Evolutionary conservation across 2,888 invertebrate species (phyloP), one percentile per base, ranked within the genome.

Genomic region (Catocala sponsa): DNA sequence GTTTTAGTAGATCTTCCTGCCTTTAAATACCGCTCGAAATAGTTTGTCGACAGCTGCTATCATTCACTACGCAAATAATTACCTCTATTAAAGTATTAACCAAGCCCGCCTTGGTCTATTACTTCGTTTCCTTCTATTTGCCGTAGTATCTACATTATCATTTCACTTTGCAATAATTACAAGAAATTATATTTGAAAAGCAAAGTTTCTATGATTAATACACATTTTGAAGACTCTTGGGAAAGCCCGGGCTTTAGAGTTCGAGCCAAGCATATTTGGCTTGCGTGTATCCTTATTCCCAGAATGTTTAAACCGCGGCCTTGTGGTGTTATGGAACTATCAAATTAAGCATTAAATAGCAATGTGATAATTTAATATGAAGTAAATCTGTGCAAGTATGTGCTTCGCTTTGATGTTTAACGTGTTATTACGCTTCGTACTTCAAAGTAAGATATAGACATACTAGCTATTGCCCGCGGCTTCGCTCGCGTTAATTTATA

Each of bases 61-160:
- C 55, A 63, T 76, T 72, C 70, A 63, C 68, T 75, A 63, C 62
- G 60, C 65, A 67, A 68, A 69, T 70, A 72, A 75, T 72, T 65
- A 70, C 67, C 49, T 46, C 48, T 59, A 62, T 65, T 65, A 63
- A 63, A 70, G 49, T 63, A 53, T 48, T 65, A 59, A 54, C 55
- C 50, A 54, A 46, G 4, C 11, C 5, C 7, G 13, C 33, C 13
- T 6, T n/a, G 6, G 44, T 13, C 13, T 10, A 4, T n/a, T 9
- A 25, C 25, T 25, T 46, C 11, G 46, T 10, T 49, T 41, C 32
- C 33, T 32, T 33, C 6, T 11, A 33, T 6, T 48, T 33, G 11
- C 32, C 48, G 11, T 32, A 15, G 46, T 12, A 9, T 5, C 10
- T 38, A 25, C n/a, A 42, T 10, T 42, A 42, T 42, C 10, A 42